Percentiles rank a stretch among this genome's conserved stretches.
Conservation (phyloP, 2,113 vertebrate genomes). For the Alaudala cheleensis region DNA sequence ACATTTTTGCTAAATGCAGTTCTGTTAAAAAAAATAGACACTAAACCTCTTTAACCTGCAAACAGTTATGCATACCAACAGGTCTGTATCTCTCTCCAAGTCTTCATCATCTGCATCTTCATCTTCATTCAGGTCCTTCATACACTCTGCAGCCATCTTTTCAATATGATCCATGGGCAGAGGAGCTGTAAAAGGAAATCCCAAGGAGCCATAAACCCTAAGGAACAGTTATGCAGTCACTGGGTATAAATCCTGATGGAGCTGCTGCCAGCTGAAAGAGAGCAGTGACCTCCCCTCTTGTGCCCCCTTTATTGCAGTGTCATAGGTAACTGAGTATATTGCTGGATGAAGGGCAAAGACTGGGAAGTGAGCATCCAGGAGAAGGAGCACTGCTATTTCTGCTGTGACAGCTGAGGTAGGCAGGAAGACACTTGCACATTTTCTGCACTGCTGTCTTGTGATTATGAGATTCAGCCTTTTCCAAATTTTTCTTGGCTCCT, state of each 20-base stretch:
- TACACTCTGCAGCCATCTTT: slow-evolving; percentile 91
- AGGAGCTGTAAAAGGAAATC: slow-evolving; percentile 75
- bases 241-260: not conserved
- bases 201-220: not conserved
- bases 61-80: slow-evolving; percentile 79
- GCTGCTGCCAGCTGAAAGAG: not conserved
- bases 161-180: slow-evolving; percentile 94
- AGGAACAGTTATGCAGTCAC: not conserved
- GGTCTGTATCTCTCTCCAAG: slow-evolving; percentile 78
- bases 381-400: not conserved
- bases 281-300: not conserved
- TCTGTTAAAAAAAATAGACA: not conserved
- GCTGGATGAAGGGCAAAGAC: not conserved
- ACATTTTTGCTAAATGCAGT: not conserved
- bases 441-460: not conserved
- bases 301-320: not conserved
- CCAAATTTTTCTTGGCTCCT: not conserved
- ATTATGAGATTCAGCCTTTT: not conserved
- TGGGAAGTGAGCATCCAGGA: not conserved
- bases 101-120: slow-evolving; percentile 80
- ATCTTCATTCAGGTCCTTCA: slow-evolving; percentile 88
- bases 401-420: not conserved
- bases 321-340: not conserved
- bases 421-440: not conserved
- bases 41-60: not conserved